Evolutionary conservation across 2,888 invertebrate genomes (phyloP).

Genomic region (Ditula angustiorana): DNA sequence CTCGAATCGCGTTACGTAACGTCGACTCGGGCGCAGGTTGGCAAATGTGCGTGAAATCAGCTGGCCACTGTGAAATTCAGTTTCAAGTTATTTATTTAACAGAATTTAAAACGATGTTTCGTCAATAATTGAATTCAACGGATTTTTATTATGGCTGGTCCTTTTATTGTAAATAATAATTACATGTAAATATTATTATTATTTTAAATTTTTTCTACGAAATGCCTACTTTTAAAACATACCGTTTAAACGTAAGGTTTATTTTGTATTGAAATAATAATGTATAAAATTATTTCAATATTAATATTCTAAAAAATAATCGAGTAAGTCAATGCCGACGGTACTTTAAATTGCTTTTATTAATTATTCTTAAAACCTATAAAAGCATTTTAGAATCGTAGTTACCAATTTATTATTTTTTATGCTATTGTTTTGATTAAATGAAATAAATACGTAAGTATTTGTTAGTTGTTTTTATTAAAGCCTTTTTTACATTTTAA

Average conservation of each 20-base stretch:
- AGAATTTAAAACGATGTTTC: neutral
- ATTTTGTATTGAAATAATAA: neutral
- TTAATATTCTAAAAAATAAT: too few relatives aligned
- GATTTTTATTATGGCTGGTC: neutral
- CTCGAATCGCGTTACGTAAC: slow-evolving; percentile 27
- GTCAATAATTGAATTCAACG: neutral
- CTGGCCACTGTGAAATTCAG: slow-evolving; percentile 22
- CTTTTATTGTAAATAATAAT: slow-evolving; percentile 30
- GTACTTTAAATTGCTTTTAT: neutral
- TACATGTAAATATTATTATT: slow-evolving; percentile 30
- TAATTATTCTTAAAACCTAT: neutral
- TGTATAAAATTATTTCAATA: neutral
- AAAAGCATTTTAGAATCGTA: neutral
- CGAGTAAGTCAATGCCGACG: neutral
- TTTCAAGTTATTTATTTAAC: slow-evolving; percentile 25
- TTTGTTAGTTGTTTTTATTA: slow-evolving; percentile 17
- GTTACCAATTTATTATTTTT: slow-evolving; percentile 12
- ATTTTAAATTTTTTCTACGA: neutral
- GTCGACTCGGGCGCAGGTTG: slow-evolving; percentile 13
- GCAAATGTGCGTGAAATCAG: slow-evolving; percentile 33
- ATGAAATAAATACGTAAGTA: slow-evolving; percentile 29
- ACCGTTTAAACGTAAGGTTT: neutral
- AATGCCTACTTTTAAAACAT: neutral
- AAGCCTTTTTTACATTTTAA: neutral
- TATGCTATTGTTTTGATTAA: slow-evolving; percentile 3